A percentile compares a stretch with the other conserved stretches of the same genome.
Conservation (phyloP, 2,797 vertebrate species). For the Muscicapa striata region DNA sequence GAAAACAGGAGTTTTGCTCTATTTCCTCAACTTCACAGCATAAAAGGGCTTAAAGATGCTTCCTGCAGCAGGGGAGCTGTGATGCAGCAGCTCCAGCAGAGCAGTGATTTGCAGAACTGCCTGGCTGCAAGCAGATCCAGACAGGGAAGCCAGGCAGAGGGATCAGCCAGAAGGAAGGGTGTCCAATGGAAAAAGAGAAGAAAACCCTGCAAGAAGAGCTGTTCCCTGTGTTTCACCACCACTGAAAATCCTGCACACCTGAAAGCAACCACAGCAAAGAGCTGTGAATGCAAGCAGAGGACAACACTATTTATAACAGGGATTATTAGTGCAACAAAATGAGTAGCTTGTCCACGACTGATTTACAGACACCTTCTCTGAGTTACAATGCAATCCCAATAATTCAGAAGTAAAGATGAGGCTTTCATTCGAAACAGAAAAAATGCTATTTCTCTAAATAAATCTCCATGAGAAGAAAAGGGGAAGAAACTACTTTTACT, state of each 20-base stretch:
- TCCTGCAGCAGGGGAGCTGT: background rate
- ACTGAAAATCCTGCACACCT: background rate
- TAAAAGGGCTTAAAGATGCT: background rate
- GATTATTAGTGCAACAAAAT: background rate
- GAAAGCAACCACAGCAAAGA: background rate
- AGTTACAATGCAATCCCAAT: background rate
- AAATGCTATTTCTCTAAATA: background rate
- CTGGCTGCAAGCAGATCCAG: background rate
- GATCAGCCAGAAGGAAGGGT: background rate
- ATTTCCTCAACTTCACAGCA: background rate
- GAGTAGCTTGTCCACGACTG: background rate
- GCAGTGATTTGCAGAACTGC: background rate
- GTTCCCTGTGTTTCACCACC: background rate
- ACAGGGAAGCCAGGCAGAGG: background rate
- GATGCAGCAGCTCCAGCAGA: background rate
- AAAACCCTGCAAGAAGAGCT: background rate
- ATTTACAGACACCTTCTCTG: background rate
- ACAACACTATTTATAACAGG: background rate
- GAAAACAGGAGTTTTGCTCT: conserved; percentile 15
- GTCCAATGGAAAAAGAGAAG: background rate
- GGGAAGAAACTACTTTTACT: background rate
- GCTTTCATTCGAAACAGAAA: background rate
- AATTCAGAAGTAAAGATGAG: background rate
- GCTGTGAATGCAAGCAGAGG: background rate
- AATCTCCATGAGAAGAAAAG: background rate